Conservation (phyloP, 2,888 invertebrate species). For the Eretmocerus hayati region DNA sequence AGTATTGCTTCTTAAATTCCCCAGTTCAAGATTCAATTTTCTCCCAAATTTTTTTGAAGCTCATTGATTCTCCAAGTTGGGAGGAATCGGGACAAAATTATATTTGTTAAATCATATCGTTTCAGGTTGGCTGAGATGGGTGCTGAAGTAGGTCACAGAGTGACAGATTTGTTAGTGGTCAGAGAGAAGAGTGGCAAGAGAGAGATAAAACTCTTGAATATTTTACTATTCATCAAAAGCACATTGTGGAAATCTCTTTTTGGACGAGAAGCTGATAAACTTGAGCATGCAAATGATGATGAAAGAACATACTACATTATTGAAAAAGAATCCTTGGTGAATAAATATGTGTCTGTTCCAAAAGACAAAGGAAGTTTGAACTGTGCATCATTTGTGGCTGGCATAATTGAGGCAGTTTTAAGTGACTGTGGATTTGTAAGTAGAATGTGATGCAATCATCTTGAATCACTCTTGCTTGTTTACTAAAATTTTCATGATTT, state of each 20-base stretch:
- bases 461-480: background rate
- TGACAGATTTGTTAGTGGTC: conserved; percentile 89
- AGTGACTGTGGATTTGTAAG: conserved; percentile 94
- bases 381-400: conserved; percentile 97
- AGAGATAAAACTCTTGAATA: conserved; percentile 90
- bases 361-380: conserved; percentile 96
- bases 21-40: too few species aligned
- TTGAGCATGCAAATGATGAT: conserved; percentile 98
- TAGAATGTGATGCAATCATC: conserved; percentile 8
- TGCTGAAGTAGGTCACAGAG: conserved; percentile 86
- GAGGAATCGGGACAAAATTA: too few species aligned
- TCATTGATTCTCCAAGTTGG: too few species aligned
- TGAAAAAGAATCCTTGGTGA: conserved; percentile 95
- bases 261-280: conserved; percentile 96
- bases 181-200: conserved; percentile 90
- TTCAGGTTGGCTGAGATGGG: conserved; percentile 88
- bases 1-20: too few species aligned
- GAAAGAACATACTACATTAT: conserved; percentile 97
- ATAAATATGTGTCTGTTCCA: conserved; percentile 94
- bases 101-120: conserved; percentile 9
- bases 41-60: too few species aligned
- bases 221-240: conserved; percentile 90
- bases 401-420: conserved; percentile 93
- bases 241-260: conserved; percentile 97
- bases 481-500: conserved; percentile 1